Evolutionary conservation across 2,888 invertebrate genomes (phyloP), one percentile per base, ranked within the genome.

Genomic region (Aphidoletes aphidimyza): DNA sequence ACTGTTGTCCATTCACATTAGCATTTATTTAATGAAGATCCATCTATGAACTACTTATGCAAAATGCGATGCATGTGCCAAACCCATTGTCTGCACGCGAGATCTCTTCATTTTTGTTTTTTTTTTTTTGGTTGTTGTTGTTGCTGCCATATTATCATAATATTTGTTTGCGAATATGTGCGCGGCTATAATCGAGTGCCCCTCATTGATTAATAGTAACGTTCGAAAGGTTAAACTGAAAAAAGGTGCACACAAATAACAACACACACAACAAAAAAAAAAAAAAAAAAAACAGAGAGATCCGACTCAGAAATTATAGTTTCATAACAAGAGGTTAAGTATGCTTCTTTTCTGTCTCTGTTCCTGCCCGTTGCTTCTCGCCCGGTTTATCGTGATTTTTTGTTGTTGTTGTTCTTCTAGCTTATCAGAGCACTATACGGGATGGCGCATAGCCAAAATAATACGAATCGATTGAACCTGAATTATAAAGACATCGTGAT

Each of bases 21-120:
- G 69, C 69, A 69, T 69, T 69, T 69, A n/a, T 69, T 30, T 69
- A 22, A 22, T 54, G 14, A 26, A 42, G 42, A 11, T 54, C 54
- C 54, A 54, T 54, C 54, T 54, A 54, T 54, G 69, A 69, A 69
- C 69, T 69, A 69, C 69, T 69, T 69, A 54, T 69, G 17, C 17
- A 30, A 26, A 30, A 69, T 30, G 11, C 69, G 69, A 69, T 69
- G 34, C 69, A 69, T 69, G 69, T 69, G 69, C 69, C 69, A 69
- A 69, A 69, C 69, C 69, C 69, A 69, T 69, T 69, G 69, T 69
- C 69, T 69, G 69, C 69, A 69, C 69, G 69, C 69, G 30, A 69
- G 34, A 69, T 14, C 39, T 8, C 11, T 39, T 39, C 11, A 8
- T 39, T 39, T 39, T 39, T 39, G 5, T 39, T 39, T 39, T 39